Evolutionary conservation across 2,797 vertebrate species (phyloP).

Genomic region (Diglossa cyanea): DNA sequence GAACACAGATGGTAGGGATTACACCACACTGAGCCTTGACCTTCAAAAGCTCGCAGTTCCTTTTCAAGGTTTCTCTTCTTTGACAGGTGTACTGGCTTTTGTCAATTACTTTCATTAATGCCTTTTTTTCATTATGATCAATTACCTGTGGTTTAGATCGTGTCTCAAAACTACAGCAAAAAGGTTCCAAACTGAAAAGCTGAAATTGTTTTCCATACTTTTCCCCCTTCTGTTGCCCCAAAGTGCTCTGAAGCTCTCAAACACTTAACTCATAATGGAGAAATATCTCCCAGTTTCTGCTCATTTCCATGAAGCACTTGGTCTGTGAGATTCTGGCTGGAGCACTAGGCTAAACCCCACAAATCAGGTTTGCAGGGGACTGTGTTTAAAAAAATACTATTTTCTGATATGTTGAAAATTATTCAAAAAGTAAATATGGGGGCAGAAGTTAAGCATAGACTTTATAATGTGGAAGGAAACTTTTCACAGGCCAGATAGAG

Average conservation of each 20-base stretch:
- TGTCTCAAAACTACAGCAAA: constrained; percentile 33
- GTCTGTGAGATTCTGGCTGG: constrained; percentile 32
- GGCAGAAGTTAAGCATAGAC: neutral
- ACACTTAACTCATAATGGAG: neutral
- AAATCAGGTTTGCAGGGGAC: neutral
- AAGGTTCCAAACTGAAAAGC: neutral
- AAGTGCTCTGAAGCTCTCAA: neutral
- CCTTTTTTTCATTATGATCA: constrained; percentile 60
- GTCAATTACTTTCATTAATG: constrained; percentile 78
- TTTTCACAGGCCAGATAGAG: neutral
- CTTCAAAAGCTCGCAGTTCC: constrained; percentile 73
- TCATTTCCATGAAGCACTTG: neutral
- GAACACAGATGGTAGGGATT: constrained; percentile 82
- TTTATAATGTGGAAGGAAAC: constrained; percentile 32
- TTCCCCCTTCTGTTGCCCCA: neutral
- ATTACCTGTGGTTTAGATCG: constrained; percentile 37
- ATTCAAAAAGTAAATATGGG: neutral
- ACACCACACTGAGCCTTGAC: constrained; percentile 77
- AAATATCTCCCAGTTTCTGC: neutral
- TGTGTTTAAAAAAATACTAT: neutral
- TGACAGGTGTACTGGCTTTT: constrained; percentile 74
- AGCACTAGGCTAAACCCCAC: neutral
- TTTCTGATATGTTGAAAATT: constrained; percentile 39
- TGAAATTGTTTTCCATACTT: neutral
- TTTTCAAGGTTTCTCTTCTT: constrained; percentile 75